phyloP scores from a whole-genome alignment of 64 coral and sea anemone genomes.

The Porites australiensis region DNA sequence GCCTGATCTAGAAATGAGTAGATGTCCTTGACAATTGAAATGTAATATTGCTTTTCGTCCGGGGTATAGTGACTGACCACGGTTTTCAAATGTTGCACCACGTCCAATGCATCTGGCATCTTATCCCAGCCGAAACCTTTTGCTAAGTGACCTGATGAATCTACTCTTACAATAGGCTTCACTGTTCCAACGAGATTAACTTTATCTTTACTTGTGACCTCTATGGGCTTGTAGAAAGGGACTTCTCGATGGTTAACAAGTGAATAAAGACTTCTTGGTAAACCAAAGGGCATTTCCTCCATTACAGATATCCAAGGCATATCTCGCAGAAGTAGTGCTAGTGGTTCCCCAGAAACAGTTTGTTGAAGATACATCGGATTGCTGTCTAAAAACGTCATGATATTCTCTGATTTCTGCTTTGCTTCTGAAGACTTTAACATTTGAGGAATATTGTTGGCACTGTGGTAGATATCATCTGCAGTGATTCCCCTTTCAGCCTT shows the following conservation, averaged over 20 bases:
- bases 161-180: conserved; percentile 25
- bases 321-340: conserved; percentile 19
- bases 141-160: conserved; percentile 9
- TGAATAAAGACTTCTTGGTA: conserved; percentile 58
- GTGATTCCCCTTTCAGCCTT: conserved; percentile 42
- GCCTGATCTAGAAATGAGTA: background rate
- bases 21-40: conserved; percentile 32
- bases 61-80: conserved; percentile 46
- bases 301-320: conserved; percentile 61
- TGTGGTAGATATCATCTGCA: conserved; percentile 54
- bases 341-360: background rate
- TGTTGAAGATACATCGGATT: background rate
- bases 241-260: background rate
- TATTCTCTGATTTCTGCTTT: no score
- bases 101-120: conserved; percentile 31
- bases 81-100: conserved; percentile 62
- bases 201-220: conserved; percentile 35
- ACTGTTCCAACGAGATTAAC: conserved; percentile 72
- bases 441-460: conserved; percentile 22
- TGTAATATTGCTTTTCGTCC: conserved; percentile 63
- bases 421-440: background rate
- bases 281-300: conserved; percentile 41
- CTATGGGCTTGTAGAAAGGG: background rate
- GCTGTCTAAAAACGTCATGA: no score
- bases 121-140: conserved; percentile 71